Percentiles rank a stretch among this genome's conserved stretches.
These are phyloP conservation scores for Cryptophagus acutangulus DNA, from an alignment of 2,888 invertebrate species.

Conservation along the genomic window DNA sequence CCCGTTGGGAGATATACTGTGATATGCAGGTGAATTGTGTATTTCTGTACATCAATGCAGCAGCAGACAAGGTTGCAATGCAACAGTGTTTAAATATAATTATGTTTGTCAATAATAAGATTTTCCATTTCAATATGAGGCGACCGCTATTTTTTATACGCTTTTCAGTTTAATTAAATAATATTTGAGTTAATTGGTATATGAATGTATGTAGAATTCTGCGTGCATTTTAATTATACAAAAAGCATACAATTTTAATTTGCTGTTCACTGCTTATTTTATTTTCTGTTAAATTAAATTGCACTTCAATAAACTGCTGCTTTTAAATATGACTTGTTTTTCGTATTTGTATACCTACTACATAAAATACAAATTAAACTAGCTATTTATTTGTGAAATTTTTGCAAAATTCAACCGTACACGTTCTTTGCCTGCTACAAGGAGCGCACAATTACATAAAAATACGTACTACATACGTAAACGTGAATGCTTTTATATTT, in stretches of 20 bases:
- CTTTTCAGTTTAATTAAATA: slow-evolving; percentile 2
- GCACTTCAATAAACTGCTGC: background rate
- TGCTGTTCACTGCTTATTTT: background rate
- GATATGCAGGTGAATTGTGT: slow-evolving; percentile 25
- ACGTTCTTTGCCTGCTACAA: background rate
- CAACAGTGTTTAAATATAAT: slow-evolving; percentile 4
- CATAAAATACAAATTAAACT: background rate
- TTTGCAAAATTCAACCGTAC: background rate
- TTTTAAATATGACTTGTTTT: background rate
- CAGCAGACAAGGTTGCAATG: slow-evolving; percentile 14
- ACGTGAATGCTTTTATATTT: too few species aligned
- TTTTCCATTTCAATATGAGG: slow-evolving; percentile 1
- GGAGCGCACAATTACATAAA: too few species aligned
- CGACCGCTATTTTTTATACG: background rate
- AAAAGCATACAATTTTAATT: slow-evolving; percentile 7
- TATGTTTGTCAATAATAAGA: slow-evolving; percentile 1
- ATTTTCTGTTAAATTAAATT: background rate
- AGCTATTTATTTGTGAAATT: background rate
- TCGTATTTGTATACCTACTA: background rate
- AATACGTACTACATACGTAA: too few species aligned
- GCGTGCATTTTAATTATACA: slow-evolving; percentile 8
- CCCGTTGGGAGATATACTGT: slow-evolving; percentile 23
- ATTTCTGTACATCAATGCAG: slow-evolving; percentile 8
- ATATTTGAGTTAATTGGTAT: slow-evolving; percentile 6
- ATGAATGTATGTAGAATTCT: background rate